These are phyloP conservation scores for Carabus problematicus DNA, from an alignment of 2,888 invertebrate species.

Conservation along the genomic window DNA sequence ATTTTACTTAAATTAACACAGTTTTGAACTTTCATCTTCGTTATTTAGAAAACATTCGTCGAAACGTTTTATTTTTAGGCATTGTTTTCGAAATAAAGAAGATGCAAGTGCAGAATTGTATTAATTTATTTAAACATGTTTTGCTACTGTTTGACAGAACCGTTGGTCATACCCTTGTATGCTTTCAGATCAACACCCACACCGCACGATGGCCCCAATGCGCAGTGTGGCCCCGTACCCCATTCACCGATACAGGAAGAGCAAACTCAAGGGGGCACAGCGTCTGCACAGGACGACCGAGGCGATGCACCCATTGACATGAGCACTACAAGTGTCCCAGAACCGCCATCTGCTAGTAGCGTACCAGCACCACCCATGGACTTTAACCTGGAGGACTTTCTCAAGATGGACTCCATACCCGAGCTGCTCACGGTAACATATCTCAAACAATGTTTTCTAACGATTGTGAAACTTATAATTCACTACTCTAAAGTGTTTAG, in stretches of 20 bases:
- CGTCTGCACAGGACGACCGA: constrained; percentile 42
- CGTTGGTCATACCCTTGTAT: not conserved
- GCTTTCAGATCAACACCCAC: constrained; percentile 57
- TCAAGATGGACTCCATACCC: constrained; percentile 80
- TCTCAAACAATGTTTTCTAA: too few relatives aligned
- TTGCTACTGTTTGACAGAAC: too few relatives aligned
- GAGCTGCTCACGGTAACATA: constrained; percentile 74
- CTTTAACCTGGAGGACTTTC: constrained; percentile 86
- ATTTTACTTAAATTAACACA: not conserved
- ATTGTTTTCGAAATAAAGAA: too few relatives aligned
- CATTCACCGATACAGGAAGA: constrained; percentile 57
- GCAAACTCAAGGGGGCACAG: constrained; percentile 46
- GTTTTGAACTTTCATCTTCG: too few relatives aligned
- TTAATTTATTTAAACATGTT: too few relatives aligned
- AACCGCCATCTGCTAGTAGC: constrained; percentile 46
- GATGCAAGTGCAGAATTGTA: too few relatives aligned
- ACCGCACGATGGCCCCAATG: constrained; percentile 52
- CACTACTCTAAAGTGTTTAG: too few relatives aligned
- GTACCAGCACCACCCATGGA: constrained; percentile 57
- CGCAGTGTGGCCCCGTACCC: constrained; percentile 51
- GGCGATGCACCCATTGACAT: constrained; percentile 48
- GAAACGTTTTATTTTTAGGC: too few relatives aligned
- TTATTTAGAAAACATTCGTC: too few relatives aligned
- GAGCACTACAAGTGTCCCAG: constrained; percentile 48
- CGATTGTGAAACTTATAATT: too few relatives aligned